Conservation (phyloP, 2,797 vertebrate genomes). For the Octomys mimax region DNA sequence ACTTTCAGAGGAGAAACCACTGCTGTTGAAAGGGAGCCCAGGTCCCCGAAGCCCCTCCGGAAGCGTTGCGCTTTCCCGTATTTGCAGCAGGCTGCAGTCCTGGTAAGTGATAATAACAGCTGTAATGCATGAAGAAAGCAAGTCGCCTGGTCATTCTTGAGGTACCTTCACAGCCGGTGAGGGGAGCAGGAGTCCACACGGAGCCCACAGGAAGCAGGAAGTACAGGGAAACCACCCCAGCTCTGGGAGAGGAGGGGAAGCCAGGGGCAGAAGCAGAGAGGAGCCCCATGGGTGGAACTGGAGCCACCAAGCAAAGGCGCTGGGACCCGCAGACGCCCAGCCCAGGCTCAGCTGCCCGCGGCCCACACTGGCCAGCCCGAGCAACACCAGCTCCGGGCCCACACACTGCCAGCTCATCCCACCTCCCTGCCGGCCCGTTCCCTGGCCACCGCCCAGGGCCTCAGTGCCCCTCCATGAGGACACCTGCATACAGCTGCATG, state of each 20-base stretch:
- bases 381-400: not conserved
- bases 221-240: not conserved
- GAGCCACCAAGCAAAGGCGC: not conserved
- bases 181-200: rapidly evolving
- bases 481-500: rapidly evolving
- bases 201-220: rapidly evolving
- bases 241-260: not conserved
- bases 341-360: not conserved
- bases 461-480: not conserved
- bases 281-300: not conserved
- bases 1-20: rapidly evolving
- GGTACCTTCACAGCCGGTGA: rapidly evolving
- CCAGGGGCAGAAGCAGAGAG: not conserved
- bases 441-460: rapidly evolving
- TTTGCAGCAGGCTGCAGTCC: too few species aligned
- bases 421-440: rapidly evolving
- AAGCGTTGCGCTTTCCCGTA: rapidly evolving
- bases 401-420: not conserved
- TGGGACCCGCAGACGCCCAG: not conserved
- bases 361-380: not conserved
- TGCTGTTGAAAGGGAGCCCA: rapidly evolving
- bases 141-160: rapidly evolving
- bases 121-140: not conserved
- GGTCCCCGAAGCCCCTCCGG: rapidly evolving
- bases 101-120: not conserved